A percentile compares a stretch with the other conserved stretches of the same genome.
These are phyloP conservation scores for Engystomops pustulosus DNA, from an alignment of 2,113 vertebrate genomes.

Conservation along the genomic window DNA sequence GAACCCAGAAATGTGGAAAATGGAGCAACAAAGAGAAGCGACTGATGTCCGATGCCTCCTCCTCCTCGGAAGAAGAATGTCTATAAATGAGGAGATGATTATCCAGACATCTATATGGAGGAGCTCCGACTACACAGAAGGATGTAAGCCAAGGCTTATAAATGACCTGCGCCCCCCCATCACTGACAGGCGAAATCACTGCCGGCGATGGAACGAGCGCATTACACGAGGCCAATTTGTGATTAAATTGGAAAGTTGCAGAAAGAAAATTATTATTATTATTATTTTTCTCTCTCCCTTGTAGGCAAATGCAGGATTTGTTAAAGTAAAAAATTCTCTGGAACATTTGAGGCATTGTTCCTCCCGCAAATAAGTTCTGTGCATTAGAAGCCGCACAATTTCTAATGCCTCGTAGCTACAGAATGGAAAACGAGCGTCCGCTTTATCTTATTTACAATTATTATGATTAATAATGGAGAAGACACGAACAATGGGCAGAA, in stretches of 20 bases:
- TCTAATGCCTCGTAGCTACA: constrained; percentile 23
- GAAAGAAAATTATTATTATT: constrained; percentile 16
- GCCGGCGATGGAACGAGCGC: constrained; percentile 35
- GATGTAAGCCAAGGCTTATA: constrained; percentile 32
- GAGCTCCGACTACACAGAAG: background rate
- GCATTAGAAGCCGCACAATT: constrained; percentile 2
- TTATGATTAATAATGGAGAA: constrained; percentile 1
- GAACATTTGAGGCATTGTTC: constrained; percentile 36
- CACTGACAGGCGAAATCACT: constrained; percentile 38
- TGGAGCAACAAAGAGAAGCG: background rate
- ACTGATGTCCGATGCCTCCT: no score
- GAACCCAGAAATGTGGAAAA: background rate
- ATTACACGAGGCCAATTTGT: constrained; percentile 44
- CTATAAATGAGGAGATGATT: background rate
- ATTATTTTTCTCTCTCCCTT: constrained; percentile 14
- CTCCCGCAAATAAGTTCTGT: background rate
- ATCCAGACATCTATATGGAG: background rate
- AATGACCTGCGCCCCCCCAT: constrained; percentile 17
- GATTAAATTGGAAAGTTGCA: constrained; percentile 53
- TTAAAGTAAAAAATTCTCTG: background rate
- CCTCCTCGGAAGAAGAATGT: no score
- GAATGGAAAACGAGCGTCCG: background rate
- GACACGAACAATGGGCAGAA: constrained; percentile 2
- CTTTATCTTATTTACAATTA: constrained; percentile 32
- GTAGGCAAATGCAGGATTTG: constrained; percentile 37